Percentiles rank a stretch among this genome's conserved stretches.
phyloP scores from a whole-genome alignment of 2,113 vertebrate genomes.

The Piprites chloris region DNA sequence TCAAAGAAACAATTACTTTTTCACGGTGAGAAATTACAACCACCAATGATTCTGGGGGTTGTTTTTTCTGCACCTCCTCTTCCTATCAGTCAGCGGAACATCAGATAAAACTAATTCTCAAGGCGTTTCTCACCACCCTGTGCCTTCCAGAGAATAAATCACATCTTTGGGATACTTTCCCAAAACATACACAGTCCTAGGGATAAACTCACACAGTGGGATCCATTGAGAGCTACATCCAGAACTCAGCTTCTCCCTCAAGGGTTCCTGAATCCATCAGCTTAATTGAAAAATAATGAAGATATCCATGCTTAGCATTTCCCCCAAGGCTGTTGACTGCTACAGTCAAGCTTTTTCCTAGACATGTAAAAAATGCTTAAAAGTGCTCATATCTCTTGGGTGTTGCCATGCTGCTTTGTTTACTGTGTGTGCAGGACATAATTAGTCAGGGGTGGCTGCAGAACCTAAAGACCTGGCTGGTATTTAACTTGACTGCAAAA shows the following conservation, averaged over 20 bases:
- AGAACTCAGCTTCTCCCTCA: background rate
- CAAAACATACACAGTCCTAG: background rate
- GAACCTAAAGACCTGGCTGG: background rate
- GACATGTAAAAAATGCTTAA: slow-evolving; percentile 18
- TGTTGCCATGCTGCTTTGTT: background rate
- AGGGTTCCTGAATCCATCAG: background rate
- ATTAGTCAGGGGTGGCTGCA: background rate
- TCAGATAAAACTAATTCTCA: background rate
- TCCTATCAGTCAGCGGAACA: background rate
- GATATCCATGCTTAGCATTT: slow-evolving; percentile 8
- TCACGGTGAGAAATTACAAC: background rate
- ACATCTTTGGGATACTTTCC: background rate
- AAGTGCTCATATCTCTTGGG: background rate
- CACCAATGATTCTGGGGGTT: fast-evolving
- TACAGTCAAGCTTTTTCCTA: background rate
- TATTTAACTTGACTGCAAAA: background rate
- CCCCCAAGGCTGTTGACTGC: slow-evolving; percentile 13
- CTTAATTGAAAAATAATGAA: slow-evolving; percentile 59
- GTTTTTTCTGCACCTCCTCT: background rate
- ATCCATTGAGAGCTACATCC: background rate
- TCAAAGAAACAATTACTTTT: background rate
- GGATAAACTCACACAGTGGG: background rate
- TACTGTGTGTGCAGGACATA: background rate
- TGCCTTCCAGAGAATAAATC: background rate
- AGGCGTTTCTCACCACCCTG: background rate